Evolutionary conservation across 2,113 vertebrate species (phyloP), one percentile per base, ranked within the genome.

Genomic region (Brachirus orientalis): DNA sequence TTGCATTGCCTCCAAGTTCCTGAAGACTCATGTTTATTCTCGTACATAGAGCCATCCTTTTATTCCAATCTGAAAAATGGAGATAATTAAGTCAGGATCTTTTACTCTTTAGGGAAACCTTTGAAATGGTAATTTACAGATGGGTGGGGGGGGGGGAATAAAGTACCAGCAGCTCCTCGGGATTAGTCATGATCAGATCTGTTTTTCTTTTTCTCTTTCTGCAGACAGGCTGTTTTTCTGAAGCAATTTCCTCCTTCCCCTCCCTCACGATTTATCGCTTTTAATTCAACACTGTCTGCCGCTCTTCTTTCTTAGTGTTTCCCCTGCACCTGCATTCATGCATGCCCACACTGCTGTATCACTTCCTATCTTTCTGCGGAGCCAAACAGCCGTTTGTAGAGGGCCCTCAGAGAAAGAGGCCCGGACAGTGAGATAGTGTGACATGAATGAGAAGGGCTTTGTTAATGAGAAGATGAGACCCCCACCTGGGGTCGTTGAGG

Each of bases 371-470:
- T 10, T 18, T 52, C 44, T 36, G 52, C 28, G 35, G 10, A n/a
- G 47, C 66, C 65, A 80, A 70, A 47, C 64, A 57, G 56, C 61
- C 18, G 0, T 48, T 61, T 75, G 57, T 62, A 9, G 28, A 38
- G 33, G 28, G 14, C 74, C 63, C 67, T 75, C 19, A 38, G 64
- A 73, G 40, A 47, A 75, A 46, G 58, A 54, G 68, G 71, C 45
- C 19, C n/a, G 7, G 46, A 37, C 13, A 4, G 45, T 45, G 47
- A 50, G 79, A 77, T 82, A 75, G 52, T 55, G 61, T 84, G 73
- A 75, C 81, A 62, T 17, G 50, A 14, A 74, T 63, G 60, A 67
- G 73, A 70, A 67, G 58, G 47, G 63, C 75, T 82, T 80, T 82
- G 78, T 84, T 47, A 7, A 33, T 59, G 74, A 68, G 56, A 66